Percentiles rank a stretch among this genome's conserved stretches.
Evolutionary conservation across 2,797 vertebrate species (phyloP).

Genomic region (Menidia menidia): DNA sequence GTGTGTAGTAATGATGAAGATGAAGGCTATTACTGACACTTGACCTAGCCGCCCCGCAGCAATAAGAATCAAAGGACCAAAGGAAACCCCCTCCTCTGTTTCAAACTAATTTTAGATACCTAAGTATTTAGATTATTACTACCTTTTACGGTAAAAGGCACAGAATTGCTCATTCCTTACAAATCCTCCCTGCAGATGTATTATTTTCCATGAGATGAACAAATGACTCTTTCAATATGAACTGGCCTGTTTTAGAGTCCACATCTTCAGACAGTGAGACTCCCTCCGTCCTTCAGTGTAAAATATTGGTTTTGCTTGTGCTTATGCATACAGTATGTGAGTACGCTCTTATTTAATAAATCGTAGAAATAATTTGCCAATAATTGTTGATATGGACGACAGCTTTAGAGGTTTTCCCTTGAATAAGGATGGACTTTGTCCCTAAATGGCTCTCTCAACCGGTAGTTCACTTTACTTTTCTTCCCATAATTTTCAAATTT

Average conservation of each 20-base stretch:
- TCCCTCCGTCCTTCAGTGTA: conserved; percentile 12
- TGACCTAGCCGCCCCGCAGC: conserved; percentile 61
- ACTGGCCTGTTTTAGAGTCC: conserved; percentile 32
- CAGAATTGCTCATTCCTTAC: conserved; percentile 22
- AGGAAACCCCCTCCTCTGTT: conserved; percentile 34
- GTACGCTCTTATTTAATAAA: too few species aligned
- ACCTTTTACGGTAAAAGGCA: conserved; percentile 5
- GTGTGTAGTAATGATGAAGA: conserved; percentile 62
- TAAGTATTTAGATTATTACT: conserved; percentile 39
- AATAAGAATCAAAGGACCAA: conserved; percentile 64
- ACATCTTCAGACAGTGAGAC: conserved; percentile 41
- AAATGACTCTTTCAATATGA: conserved; percentile 34
- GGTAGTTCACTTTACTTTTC: neutral
- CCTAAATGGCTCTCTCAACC: too few species aligned
- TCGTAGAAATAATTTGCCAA: too few species aligned
- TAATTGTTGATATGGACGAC: too few species aligned
- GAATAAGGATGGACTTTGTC: too few species aligned
- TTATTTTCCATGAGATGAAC: conserved; percentile 38
- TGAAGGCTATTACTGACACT: conserved; percentile 74
- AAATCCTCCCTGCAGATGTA: conserved; percentile 43
- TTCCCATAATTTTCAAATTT: neutral
- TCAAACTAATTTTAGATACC: conserved; percentile 43
- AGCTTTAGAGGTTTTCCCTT: too few species aligned
- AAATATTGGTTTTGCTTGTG: neutral
- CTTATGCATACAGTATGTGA: neutral